Base-by-base conservation (phyloP, 2,113 vertebrate species). In the Neoarius graeffei region DNA sequence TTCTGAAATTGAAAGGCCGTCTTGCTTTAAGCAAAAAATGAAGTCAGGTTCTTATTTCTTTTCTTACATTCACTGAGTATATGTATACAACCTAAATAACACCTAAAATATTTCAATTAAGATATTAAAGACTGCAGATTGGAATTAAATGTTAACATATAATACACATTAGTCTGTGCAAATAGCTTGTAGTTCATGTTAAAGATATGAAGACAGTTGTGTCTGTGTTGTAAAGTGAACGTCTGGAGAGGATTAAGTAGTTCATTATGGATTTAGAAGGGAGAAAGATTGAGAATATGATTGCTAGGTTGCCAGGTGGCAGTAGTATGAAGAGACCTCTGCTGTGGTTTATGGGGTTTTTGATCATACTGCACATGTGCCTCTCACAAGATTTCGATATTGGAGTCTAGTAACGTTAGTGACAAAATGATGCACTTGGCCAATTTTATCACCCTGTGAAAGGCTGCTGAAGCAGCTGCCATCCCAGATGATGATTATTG, bases 391-490 rank as follows among this genome's bases (percentile, higher is more conserved):
- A 6, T 83, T 83, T 83, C 3, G 10, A 66, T 83, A 83, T 35
- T 81, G 30, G 17, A 81, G n/a, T 54, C 74, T 77, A 11, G 35
- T 80, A 81, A 81, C 27, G 20, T 27, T 81, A 30, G 79, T 59
- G 54, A 30, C 54, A 81, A 59, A 81, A 64, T 83, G 23, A 83
- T 83, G 35, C 81, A 83, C 81, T 83, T 50, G 81, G 60, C 35
- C 82, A 84, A 54, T 84, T 67, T 67, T 84, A 54, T 48, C 62
- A 8, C 48, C 23, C 42, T 67, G 82, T 67, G 17, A 52, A 67
- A 27, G 25, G 20, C 62, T 67, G 23, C 81, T 83, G 81, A 83
- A 48, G 59, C 35, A 83, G 81, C 81, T 83, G 59, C 48, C 19
- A 66, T 64, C 48, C 19, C 59, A 66, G 42, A 83, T 50, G 59